Percentiles rank a stretch among this genome's conserved stretches.
Evolutionary conservation across 2,113 vertebrate genomes (phyloP).

Genomic region (Dicrurus megarhynchus): DNA sequence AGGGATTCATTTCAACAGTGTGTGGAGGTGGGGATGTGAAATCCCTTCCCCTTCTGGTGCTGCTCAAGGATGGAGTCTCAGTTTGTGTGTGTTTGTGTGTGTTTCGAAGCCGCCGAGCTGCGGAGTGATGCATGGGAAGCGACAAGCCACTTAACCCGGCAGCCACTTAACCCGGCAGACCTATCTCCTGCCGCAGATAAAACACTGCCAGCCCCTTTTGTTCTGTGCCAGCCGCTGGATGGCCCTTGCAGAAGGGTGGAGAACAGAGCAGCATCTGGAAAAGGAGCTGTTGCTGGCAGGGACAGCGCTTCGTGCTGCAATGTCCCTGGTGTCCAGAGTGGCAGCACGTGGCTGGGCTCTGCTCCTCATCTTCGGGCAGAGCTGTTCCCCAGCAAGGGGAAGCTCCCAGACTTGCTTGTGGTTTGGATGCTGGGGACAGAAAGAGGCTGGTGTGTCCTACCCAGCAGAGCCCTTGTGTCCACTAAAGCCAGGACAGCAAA

Average conservation of each 20-base stretch:
- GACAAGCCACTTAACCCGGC: neutral
- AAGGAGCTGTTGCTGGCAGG: neutral
- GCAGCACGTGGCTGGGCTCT: accelerated
- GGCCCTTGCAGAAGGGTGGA: neutral
- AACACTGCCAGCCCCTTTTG: neutral
- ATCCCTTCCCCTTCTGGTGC: neutral
- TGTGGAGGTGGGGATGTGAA: neutral
- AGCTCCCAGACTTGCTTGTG: neutral
- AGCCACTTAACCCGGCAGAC: neutral
- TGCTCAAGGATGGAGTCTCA: neutral
- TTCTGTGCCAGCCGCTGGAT: neutral
- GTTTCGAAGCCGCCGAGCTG: accelerated
- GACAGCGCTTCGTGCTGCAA: neutral
- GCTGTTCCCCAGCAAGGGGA: neutral
- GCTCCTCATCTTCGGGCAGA: neutral
- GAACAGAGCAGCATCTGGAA: neutral
- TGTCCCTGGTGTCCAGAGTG: accelerated
- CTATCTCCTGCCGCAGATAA: accelerated
- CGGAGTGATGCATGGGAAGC: neutral
- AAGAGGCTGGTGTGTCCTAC: neutral
- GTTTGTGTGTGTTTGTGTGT: neutral
- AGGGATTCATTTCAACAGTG: accelerated
- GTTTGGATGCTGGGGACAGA: neutral
- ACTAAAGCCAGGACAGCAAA: constrained; percentile 70
- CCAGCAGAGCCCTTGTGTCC: neutral